Evolutionary conservation across 2,888 invertebrate species (phyloP).

Genomic region (Coelogynopora nodosa): DNA sequence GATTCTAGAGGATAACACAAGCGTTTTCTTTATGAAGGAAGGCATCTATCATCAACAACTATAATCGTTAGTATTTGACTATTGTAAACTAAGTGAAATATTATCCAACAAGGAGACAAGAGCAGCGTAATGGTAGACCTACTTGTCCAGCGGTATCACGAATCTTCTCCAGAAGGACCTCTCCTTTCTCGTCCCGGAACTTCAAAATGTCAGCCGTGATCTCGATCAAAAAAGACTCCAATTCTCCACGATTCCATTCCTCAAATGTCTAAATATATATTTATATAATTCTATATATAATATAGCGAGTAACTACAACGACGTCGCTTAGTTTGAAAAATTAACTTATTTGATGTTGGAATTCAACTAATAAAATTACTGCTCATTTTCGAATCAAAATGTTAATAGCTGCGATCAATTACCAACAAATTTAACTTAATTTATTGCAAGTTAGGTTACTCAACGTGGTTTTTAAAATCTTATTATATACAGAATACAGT

Average conservation of each 20-base stretch:
- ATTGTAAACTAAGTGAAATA: not conserved
- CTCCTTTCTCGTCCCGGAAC: constrained; percentile 77
- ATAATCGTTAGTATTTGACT: not conserved
- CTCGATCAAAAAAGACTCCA: constrained; percentile 88
- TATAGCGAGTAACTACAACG: too few relatives aligned
- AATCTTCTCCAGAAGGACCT: constrained; percentile 81
- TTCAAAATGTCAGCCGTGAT: constrained; percentile 90
- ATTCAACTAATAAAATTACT: too few relatives aligned
- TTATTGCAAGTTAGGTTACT: too few relatives aligned
- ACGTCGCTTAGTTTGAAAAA: too few relatives aligned
- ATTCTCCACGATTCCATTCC: constrained; percentile 89
- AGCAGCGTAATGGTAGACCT: not conserved
- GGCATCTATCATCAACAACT: not conserved
- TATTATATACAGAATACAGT: too few relatives aligned
- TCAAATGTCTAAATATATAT: constrained; percentile 70
- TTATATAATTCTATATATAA: too few relatives aligned
- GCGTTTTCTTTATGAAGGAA: constrained; percentile 32
- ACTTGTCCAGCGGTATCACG: constrained; percentile 81
- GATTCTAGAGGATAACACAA: not conserved
- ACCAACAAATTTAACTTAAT: too few relatives aligned
- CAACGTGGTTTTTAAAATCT: too few relatives aligned
- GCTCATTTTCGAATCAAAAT: too few relatives aligned
- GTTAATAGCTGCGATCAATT: too few relatives aligned
- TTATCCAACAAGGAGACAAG: not conserved
- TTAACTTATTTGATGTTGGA: too few relatives aligned